These are phyloP conservation scores for Diacarnus erythraeanus DNA, from an alignment of 37 sponge, comb jelly and placozoan species.

Conservation along the genomic window DNA sequence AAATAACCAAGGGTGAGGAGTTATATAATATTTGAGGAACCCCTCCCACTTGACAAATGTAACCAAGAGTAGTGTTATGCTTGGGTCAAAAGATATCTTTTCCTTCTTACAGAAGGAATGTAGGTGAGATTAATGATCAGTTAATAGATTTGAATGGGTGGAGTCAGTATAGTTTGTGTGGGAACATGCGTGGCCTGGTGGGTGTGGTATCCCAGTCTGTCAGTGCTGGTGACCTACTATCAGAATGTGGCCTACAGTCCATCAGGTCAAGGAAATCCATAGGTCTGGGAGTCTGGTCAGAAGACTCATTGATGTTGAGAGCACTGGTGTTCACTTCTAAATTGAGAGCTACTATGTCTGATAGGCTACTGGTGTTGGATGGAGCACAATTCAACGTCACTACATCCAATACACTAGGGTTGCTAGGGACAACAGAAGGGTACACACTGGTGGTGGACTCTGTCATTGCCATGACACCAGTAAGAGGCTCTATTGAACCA, in stretches of 20 bases:
- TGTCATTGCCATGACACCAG: too few species aligned
- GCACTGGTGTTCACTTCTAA: conserved; percentile 18
- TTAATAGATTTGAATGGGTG: too few species aligned
- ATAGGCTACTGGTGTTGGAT: background rate
- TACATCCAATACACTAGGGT: too few species aligned
- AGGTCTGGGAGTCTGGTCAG: background rate
- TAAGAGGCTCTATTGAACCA: too few species aligned
- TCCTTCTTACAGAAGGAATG: background rate
- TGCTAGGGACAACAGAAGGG: too few species aligned
- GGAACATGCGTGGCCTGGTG: conserved; percentile 38
- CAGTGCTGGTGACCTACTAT: background rate
- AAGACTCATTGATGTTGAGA: background rate
- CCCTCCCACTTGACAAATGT: too few species aligned
- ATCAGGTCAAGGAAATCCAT: conserved; percentile 19
- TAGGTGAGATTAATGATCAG: background rate
- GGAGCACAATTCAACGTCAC: too few species aligned
- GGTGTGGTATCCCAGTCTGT: conserved; percentile 13
- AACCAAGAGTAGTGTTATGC: too few species aligned
- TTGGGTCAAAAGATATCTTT: too few species aligned
- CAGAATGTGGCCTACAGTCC: background rate
- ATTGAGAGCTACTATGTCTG: background rate
- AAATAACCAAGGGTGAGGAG: too few species aligned
- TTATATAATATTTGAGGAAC: too few species aligned
- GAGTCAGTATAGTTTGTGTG: conserved; percentile 25
- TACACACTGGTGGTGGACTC: too few species aligned